Evolutionary conservation across 2,888 invertebrate species (phyloP).

Genomic region (Nesidiocoris tenuis): DNA sequence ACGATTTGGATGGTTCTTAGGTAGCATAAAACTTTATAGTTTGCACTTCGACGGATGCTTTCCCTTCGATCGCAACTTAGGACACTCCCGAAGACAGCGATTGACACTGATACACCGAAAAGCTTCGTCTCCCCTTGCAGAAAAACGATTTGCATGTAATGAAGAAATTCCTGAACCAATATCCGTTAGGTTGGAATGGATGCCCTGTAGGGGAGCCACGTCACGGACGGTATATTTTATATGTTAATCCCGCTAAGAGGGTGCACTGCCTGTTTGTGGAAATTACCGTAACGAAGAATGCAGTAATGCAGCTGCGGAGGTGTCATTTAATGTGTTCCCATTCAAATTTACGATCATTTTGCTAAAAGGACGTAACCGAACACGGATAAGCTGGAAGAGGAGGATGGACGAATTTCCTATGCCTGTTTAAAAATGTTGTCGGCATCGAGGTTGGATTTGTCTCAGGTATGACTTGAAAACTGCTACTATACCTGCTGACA

Average conservation of each 20-base stretch:
- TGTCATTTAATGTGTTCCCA: background rate
- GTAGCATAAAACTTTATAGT: too few relatives aligned
- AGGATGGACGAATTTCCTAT: too few relatives aligned
- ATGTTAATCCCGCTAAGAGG: background rate
- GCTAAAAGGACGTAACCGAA: too few relatives aligned
- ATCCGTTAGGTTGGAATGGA: constrained; percentile 6
- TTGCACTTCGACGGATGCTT: too few relatives aligned
- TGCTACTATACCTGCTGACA: too few relatives aligned
- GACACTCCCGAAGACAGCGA: background rate
- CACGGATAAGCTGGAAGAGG: too few relatives aligned
- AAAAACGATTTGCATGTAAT: constrained; percentile 33
- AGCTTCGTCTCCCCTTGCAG: background rate
- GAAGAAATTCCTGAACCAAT: constrained; percentile 40
- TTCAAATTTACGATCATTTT: background rate
- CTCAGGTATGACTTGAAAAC: too few relatives aligned
- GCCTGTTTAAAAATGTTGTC: too few relatives aligned
- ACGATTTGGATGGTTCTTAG: too few relatives aligned
- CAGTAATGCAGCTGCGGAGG: background rate
- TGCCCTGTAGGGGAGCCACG: background rate
- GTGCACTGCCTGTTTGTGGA: background rate
- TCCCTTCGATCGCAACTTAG: too few relatives aligned
- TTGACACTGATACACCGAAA: background rate
- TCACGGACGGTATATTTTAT: background rate
- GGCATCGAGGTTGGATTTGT: too few relatives aligned
- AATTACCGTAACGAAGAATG: background rate